Base-by-base conservation (phyloP, 2,888 invertebrate species). In the Drosophila quinaria region DNA sequence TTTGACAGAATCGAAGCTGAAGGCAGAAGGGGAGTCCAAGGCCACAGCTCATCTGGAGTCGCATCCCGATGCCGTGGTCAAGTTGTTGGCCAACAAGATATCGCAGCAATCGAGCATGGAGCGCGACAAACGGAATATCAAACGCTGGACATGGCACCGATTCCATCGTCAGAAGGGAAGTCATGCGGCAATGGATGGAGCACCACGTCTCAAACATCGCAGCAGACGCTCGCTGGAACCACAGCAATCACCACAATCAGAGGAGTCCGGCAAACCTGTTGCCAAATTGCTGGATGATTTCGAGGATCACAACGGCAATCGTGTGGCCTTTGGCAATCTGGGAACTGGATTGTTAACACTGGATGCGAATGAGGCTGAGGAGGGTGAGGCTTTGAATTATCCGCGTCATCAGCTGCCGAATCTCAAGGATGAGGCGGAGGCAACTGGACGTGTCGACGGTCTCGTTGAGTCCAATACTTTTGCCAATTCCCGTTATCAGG, bases 271-370 rank as follows among this genome's bases (percentile, higher is more conserved):
- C 25, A 77, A 70, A 15, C 46, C 68, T 0, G 46, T 10, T 10
- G 33, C 33, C 0, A 70, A 49, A 8, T 11, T 60, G 8, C 4
- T 78, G 5, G 83, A 85, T 13, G 78, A 74, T 0, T 72, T 76
- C 6, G 83, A 78, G 31, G 89, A 90, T 70, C 81, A 89, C 37
- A 81, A 79, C 54, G 85, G 78, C 4, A 89, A 88, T 60, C 72
- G 70, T 1, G 58, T 65, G 13, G 31, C 17, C 3, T 56, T 70
- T 3, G 78, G 65, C 1, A 49, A 17, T 4, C 6, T 74, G 33
- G 74, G 70, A 4, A 77, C 63, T 44, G 78, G 58, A 1, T 4
- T 77, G 9, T 31, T 70, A 5, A 55, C 31, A 0, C 46, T 70
- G 8, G 75, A 85, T 33, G 51, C 61, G 6, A 66, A 61, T 3